Evolutionary conservation across 2,888 invertebrate genomes (phyloP), one percentile per base, ranked within the genome.

Genomic region (Therioaphis trifolii): DNA sequence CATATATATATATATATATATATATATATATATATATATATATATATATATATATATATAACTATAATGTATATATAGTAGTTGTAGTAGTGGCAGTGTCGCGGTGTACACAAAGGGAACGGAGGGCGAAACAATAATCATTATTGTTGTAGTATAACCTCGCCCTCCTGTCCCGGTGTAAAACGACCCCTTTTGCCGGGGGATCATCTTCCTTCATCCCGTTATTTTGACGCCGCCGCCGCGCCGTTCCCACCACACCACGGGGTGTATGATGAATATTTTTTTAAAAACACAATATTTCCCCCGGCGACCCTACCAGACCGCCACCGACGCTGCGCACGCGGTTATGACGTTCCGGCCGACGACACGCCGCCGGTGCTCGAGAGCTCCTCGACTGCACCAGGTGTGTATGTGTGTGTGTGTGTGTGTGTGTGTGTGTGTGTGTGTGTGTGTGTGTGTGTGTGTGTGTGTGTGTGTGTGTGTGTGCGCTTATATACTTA

Each of bases 201-300:
- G 80, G 82, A 82, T 82, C 82, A 82, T 82, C 82, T 82, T 82
- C 82, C 82, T 72, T 82, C 82, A 63, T 82, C 82, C 82, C 49
- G 82, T 74, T 82, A 82, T 82, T 82, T 74, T 74, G 74, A 74
- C 82, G 74, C 82, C 74, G n/a, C 63, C 63, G 82, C 82, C 63
- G 72, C 74, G n/a, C 63, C 63, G 82, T 63, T 74, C 63, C 72
- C 46, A 46, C 61, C 82, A 35, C 35, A 35, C 35, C 35, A 35
- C 35, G 7, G 4, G 7, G 7, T 63, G 52, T 1, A 14, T 61
- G 58, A 80, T 80, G 69, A 72, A 80, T 80, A 72, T 79, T 79
- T 69, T 69, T 79, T 79, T 69, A 21, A 46, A 46, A 72, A 61
- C 80, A 7, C 35, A 35, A 72, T 61, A 71, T 58, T 40, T 77